A percentile compares a stretch with the other conserved stretches of the same genome.
These are phyloP conservation scores for Neoaliturus tenellus DNA, from an alignment of 2,888 invertebrate species.

Conservation along the genomic window DNA sequence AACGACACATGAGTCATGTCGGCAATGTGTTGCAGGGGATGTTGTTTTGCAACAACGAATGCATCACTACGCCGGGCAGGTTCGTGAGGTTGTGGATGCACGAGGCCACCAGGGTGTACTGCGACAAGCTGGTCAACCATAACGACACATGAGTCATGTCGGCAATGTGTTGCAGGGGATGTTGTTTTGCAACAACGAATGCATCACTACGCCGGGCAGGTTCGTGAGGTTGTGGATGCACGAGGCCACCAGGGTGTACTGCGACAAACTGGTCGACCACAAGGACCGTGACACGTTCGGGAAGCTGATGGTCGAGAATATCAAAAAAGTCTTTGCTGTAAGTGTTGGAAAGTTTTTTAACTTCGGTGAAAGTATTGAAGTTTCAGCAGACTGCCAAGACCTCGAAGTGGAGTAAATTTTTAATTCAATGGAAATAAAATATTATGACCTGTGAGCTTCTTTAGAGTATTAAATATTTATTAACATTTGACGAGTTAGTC, in stretches of 20 bases:
- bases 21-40: conserved; percentile 86
- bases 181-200: conserved; percentile 87
- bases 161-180: conserved; percentile 86
- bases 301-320: conserved; percentile 83
- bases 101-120: conserved; percentile 93
- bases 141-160: no score
- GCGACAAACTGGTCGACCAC: conserved; percentile 92
- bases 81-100: conserved; percentile 92
- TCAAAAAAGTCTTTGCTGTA: conserved; percentile 80
- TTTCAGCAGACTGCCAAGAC: no score
- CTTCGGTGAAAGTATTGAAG: no score
- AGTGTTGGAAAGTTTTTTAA: no score
- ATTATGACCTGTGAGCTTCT: no score
- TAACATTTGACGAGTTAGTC: no score
- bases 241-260: conserved; percentile 93
- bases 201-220: conserved; percentile 81
- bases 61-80: conserved; percentile 81
- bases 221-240: conserved; percentile 92
- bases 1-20: no score
- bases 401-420: no score
- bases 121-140: conserved; percentile 92
- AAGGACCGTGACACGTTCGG: conserved; percentile 83
- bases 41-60: conserved; percentile 87
- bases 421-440: no score
- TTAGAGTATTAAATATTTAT: no score